These are phyloP conservation scores for Heterohyrax brucei DNA, from an alignment of 2,797 vertebrate genomes.

Conservation along the genomic window DNA sequence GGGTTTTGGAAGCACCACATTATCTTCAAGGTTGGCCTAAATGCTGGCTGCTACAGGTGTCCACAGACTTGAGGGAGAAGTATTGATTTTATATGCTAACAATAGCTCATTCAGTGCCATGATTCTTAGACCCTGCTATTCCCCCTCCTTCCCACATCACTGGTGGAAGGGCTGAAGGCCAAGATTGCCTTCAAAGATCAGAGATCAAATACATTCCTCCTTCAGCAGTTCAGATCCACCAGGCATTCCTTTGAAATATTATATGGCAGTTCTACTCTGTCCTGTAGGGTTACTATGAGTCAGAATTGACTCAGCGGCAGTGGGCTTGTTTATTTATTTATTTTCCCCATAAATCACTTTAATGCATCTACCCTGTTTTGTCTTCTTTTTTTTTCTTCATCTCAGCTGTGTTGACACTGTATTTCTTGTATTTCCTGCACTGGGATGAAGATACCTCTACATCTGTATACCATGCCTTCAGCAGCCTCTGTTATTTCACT, in stretches of 20 bases:
- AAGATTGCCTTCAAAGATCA: slow-evolving; percentile 43
- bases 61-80: background rate
- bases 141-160: background rate
- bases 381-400: background rate
- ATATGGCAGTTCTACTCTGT: no score
- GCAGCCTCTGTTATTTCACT: slow-evolving; percentile 97
- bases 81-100: background rate
- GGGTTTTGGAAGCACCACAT: background rate
- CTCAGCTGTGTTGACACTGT: slow-evolving; percentile 96
- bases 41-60: background rate
- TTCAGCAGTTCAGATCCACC: background rate
- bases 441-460: slow-evolving; percentile 97
- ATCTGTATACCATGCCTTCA: slow-evolving; percentile 97
- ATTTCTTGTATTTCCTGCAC: slow-evolving; percentile 96
- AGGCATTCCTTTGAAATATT: no score
- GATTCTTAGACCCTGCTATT: background rate
- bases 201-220: background rate
- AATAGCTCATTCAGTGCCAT: background rate
- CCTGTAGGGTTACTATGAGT: no score
- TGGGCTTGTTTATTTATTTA: no score
- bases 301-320: no score
- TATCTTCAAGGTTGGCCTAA: slow-evolving; percentile 7
- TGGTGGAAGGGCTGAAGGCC: background rate
- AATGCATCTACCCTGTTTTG: slow-evolving; percentile 59
- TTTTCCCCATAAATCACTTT: background rate